These are phyloP conservation scores for Haliclona indistincta DNA, from an alignment of 37 sponge, comb jelly and placozoan species.

Conservation along the genomic window DNA sequence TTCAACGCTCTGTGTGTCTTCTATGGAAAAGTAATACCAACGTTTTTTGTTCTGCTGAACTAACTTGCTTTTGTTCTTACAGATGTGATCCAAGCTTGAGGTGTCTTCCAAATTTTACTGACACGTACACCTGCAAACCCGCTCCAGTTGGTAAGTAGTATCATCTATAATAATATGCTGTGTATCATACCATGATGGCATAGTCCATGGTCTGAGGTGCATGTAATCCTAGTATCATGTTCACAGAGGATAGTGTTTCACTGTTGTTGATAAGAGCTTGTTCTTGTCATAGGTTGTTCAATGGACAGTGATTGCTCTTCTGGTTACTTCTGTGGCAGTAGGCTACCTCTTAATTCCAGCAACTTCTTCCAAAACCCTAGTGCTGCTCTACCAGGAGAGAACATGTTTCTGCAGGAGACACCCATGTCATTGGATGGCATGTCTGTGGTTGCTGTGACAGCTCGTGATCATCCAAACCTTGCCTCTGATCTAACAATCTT, in stretches of 20 bases:
- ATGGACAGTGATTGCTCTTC: conserved; percentile 27
- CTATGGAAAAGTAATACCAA: conserved; percentile 5
- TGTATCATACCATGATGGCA: neutral
- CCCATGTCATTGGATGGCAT: conserved; percentile 36
- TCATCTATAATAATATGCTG: neutral
- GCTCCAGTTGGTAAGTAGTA: conserved; percentile 19
- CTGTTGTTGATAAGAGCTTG: no score
- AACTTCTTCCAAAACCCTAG: conserved; percentile 45
- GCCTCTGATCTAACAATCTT: conserved; percentile 74
- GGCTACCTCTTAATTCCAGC: conserved; percentile 22
- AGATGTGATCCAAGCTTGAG: conserved; percentile 38
- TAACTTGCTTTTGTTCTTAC: neutral
- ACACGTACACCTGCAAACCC: conserved; percentile 35
- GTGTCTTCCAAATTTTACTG: conserved; percentile 32
- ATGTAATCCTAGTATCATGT: no score
- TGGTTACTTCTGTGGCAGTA: conserved; percentile 58
- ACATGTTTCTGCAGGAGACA: conserved; percentile 45
- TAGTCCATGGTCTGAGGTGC: neutral
- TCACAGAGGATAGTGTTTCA: no score
- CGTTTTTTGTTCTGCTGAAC: neutral
- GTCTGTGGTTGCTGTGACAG: conserved; percentile 43
- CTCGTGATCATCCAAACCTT: conserved; percentile 31
- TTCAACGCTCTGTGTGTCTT: conserved; percentile 52
- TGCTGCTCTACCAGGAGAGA: conserved; percentile 18
- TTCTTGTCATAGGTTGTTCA: conserved; percentile 35